phyloP scores from a whole-genome alignment of 2,797 vertebrate species.

The Delichon dasypus region DNA sequence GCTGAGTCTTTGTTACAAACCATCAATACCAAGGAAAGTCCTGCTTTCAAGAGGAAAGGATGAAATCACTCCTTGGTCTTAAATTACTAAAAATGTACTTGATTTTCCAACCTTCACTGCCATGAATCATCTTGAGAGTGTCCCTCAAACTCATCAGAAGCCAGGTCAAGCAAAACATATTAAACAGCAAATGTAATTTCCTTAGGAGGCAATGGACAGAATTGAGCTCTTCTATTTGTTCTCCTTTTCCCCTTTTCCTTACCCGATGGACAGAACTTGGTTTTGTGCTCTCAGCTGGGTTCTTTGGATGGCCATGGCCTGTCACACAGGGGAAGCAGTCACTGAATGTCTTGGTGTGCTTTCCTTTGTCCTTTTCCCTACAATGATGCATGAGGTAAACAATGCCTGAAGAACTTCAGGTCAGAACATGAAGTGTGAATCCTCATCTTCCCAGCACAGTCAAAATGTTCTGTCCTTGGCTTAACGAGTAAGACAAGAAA shows the following conservation, averaged over 20 bases:
- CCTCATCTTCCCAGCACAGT: not conserved
- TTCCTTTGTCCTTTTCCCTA: not conserved
- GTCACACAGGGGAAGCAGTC: not conserved
- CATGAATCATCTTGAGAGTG: not conserved
- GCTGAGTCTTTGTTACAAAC: not conserved
- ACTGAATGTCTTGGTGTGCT: fast-evolving
- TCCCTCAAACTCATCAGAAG: not conserved
- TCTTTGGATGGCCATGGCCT: not conserved
- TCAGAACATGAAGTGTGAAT: not conserved
- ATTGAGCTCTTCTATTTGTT: not conserved
- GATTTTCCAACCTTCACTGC: not conserved
- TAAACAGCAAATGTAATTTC: slow-evolving; percentile 15
- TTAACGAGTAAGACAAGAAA: not conserved
- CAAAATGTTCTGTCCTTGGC: not conserved
- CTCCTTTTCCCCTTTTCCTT: not conserved
- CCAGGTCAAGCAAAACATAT: not conserved
- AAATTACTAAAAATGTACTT: not conserved
- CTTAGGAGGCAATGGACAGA: not conserved
- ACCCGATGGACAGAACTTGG: not conserved
- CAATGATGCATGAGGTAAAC: not conserved
- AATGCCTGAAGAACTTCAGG: not conserved
- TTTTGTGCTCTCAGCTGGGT: not conserved
- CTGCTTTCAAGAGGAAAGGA: not conserved
- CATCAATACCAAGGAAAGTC: not conserved
- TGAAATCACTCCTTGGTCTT: not conserved